A percentile compares a stretch with the other conserved stretches of the same genome.
Evolutionary conservation across 2,797 vertebrate species (phyloP).

Genomic region (Urosaurus nigricauda): DNA sequence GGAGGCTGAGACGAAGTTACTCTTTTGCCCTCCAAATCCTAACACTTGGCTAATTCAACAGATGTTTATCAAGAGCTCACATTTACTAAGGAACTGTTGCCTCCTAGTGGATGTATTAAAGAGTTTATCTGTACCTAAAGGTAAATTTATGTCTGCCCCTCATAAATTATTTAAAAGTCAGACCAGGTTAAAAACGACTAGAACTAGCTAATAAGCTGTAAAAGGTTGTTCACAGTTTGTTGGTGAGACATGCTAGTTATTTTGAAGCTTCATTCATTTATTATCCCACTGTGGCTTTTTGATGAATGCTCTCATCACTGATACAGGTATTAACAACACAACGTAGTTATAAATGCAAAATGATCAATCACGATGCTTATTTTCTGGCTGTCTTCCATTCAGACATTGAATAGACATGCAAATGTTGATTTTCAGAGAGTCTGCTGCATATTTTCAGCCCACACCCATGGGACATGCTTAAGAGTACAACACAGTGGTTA

Average conservation of each 20-base stretch:
- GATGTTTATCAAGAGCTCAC: background rate
- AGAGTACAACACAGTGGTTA: background rate
- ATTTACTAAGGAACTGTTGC: constrained; percentile 6
- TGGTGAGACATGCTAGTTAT: too few species aligned
- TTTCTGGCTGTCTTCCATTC: background rate
- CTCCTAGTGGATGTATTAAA: constrained; percentile 32
- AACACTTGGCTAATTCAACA: background rate
- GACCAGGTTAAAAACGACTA: background rate
- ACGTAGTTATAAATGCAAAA: background rate
- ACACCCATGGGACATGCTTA: background rate
- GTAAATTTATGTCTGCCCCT: background rate
- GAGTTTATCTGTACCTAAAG: background rate
- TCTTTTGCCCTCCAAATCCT: background rate
- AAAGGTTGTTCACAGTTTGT: background rate
- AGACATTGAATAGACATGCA: background rate
- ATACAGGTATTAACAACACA: background rate
- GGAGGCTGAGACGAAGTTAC: background rate
- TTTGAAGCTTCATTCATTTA: too few species aligned
- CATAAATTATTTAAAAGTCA: background rate
- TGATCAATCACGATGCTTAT: background rate
- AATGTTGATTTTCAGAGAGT: background rate
- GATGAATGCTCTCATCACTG: background rate
- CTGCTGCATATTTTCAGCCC: background rate
- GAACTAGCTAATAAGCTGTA: background rate
- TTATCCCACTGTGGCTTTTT: background rate